Conservation (phyloP, 2,797 vertebrate species). For the Sebastes miniatus region DNA sequence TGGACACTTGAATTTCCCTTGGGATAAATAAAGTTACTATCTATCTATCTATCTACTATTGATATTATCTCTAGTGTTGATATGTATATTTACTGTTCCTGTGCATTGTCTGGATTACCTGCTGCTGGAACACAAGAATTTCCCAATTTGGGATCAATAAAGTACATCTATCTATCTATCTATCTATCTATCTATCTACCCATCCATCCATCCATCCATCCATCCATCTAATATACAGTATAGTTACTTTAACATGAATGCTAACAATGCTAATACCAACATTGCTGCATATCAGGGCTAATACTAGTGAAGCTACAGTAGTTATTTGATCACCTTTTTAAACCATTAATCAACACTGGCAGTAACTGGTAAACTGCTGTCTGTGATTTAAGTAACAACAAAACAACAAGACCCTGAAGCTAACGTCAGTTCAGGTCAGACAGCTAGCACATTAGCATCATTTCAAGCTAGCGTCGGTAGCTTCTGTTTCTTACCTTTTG, state of each 20-base stretch:
- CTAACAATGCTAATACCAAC: neutral
- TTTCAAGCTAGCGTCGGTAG: constrained; percentile 38
- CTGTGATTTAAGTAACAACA: neutral
- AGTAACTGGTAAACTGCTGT: neutral
- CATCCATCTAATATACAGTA: too few relatives aligned
- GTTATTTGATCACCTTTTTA: neutral
- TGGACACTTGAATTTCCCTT: too few relatives aligned
- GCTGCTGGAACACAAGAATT: too few relatives aligned
- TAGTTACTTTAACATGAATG: neutral
- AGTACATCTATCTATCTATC: too few relatives aligned
- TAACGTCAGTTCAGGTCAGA: neutral
- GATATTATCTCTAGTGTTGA: too few relatives aligned
- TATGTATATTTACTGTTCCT: too few relatives aligned
- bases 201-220: accelerated
- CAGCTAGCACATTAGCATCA: constrained; percentile 27
- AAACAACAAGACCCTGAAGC: neutral
- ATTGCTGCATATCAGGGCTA: neutral
- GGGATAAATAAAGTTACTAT: too few relatives aligned
- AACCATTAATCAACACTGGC: neutral
- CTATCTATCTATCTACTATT: too few relatives aligned
- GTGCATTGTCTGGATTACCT: too few relatives aligned
- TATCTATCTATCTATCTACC: too few relatives aligned
- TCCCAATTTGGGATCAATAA: too few relatives aligned
- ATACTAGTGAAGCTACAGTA: neutral
- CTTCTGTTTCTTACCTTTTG: constrained; percentile 49